Evolutionary conservation across 2,797 vertebrate species (phyloP), one percentile per base, ranked within the genome.

Genomic region (Bradypus variegatus): DNA sequence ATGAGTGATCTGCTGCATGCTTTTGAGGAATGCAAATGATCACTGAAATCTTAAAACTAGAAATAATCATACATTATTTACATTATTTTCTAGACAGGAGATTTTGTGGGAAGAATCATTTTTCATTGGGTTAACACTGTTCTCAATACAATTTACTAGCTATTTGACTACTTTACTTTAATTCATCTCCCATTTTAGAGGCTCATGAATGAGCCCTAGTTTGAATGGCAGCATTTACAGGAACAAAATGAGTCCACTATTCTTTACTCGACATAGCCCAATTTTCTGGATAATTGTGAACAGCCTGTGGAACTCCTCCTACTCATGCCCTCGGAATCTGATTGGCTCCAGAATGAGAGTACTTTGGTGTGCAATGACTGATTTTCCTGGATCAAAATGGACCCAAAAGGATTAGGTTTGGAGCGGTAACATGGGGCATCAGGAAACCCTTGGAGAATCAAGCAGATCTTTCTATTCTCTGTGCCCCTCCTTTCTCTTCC

Each of bases 21-120:
- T 82, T 84, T 92, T 60, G 31, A 86, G 90, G 65, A 92, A 65
- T 75, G 9, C 12, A 89, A 80, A 53, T 38, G 19, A 62, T 91
- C 19, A 76, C 8, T 53, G 27, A 23, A 82, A 6, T 50, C 50
- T 50, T 79, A 60, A 89, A 93, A 81, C 88, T 85, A 85, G 15
- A 48, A 70, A 5, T 76, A 84, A 50, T 81, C n/a, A 36, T 90
- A 45, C 14, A 48, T 53, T 41, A 78, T 83, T 95, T 89, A 50
- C 84, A 41, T 89, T 92, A 36, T 67, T 94, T 86, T 81, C 48
- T 92, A 50, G 73, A 69, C 25, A 70, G 16, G 45, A 33, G 19
- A 83, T 27, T 94, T 84, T 91, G n/a, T 91, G 48, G n/a, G 19
- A 45, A 79, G 12, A 92, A 67, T 94, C 91, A n/a, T 75, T 95